phyloP scores from a whole-genome alignment of 1,140 invertebrate genomes.

The Argopecten irradians region DNA sequence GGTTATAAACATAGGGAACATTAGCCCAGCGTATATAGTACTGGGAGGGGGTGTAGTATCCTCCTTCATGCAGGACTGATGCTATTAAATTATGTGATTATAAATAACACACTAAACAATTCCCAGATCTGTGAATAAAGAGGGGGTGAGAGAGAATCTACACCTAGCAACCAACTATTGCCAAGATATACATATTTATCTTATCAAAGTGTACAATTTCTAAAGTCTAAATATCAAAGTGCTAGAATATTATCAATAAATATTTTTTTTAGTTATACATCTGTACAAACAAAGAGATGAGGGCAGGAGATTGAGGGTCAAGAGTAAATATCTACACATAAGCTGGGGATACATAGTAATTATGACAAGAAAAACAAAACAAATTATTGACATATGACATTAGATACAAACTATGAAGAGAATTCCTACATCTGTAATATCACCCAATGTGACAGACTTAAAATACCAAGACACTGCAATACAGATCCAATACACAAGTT shows the following conservation, averaged over 20 bases:
- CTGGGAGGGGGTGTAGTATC: neutral
- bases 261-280: conserved; percentile 12
- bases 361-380: neutral
- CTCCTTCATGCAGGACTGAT: conserved; percentile 14
- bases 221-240: conserved; percentile 23
- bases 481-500: neutral
- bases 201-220: neutral
- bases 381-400: neutral
- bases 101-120: neutral
- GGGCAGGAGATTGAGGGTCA: conserved; percentile 19
- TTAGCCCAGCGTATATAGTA: conserved; percentile 4
- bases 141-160: neutral
- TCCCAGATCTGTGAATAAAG: neutral
- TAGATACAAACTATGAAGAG: neutral
- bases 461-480: conserved; percentile 15
- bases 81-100: neutral
- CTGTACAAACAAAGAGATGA: neutral
- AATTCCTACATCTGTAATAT: neutral
- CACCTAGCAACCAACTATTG: neutral
- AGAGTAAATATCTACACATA: neutral
- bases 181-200: conserved; percentile 3
- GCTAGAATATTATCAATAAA: conserved; percentile 9
- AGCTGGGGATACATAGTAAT: neutral
- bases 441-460: neutral
- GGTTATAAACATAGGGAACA: conserved; percentile 8